Percentiles rank a stretch among this genome's conserved stretches.
Conservation (phyloP, 2,113 vertebrate species). For the Pontoporia blainvillei region DNA sequence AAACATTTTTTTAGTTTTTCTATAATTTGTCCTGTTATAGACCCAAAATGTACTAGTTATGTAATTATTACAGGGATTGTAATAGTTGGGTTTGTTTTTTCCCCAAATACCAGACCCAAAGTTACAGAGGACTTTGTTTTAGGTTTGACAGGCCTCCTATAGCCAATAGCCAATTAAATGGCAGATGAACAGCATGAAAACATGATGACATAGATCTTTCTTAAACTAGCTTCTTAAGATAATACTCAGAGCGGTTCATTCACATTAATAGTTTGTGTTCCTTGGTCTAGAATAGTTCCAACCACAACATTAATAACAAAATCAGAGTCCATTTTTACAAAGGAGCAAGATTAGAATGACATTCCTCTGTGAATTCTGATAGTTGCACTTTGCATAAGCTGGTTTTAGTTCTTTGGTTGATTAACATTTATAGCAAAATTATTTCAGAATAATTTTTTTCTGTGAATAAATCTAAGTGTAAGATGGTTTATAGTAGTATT, state of each 20-base stretch:
- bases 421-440: not conserved
- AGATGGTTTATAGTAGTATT: constrained; percentile 25
- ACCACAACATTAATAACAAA: not conserved
- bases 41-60: not conserved
- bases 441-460: not conserved
- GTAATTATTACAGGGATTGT: not conserved
- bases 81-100: not conserved
- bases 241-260: not conserved
- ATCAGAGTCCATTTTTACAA: not conserved
- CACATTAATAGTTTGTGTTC: not conserved
- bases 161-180: not conserved
- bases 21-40: not conserved
- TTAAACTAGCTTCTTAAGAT: not conserved
- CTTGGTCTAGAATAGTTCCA: not conserved
- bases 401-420: not conserved
- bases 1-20: not conserved
- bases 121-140: not conserved
- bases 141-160: not conserved
- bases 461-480: constrained; percentile 7
- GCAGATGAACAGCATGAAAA: not conserved
- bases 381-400: not conserved
- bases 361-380: not conserved
- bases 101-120: not conserved
- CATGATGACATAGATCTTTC: not conserved
- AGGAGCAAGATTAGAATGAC: not conserved